These are phyloP conservation scores for Megalops atlanticus DNA, from an alignment of 2,113 vertebrate genomes.

Conservation along the genomic window DNA sequence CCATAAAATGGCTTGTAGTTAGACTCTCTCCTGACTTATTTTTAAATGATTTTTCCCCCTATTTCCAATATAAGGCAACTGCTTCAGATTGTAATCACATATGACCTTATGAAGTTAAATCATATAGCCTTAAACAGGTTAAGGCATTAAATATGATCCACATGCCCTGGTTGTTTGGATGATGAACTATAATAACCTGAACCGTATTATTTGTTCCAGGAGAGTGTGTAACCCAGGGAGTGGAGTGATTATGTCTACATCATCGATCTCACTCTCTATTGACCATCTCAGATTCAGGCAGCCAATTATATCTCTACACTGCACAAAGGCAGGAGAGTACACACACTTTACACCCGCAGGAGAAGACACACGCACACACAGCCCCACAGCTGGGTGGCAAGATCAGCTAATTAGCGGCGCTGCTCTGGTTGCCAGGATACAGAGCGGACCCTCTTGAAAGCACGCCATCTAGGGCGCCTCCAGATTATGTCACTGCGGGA, in stretches of 20 bases:
- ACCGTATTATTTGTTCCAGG: background rate
- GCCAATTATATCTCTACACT: no score
- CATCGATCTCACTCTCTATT: background rate
- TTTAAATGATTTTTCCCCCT: slow-evolving; percentile 6
- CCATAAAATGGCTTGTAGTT: slow-evolving; percentile 3
- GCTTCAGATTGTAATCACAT: slow-evolving; percentile 3
- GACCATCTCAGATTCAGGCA: background rate
- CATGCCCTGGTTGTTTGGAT: background rate
- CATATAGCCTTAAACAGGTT: background rate
- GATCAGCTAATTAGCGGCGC: slow-evolving; percentile 16
- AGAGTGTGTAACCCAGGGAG: no score
- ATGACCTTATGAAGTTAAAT: slow-evolving; percentile 3
- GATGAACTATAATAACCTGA: background rate
- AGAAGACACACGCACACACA: background rate
- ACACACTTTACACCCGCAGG: background rate
- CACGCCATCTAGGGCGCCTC: background rate
- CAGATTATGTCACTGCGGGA: background rate
- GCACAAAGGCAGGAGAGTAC: background rate
- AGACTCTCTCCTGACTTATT: slow-evolving; percentile 35
- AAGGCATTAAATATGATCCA: background rate
- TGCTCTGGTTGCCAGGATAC: slow-evolving; percentile 21
- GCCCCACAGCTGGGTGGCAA: background rate
- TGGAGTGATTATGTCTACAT: no score
- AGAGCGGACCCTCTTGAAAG: background rate
- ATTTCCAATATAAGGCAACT: background rate